A percentile compares a stretch with the other conserved stretches of the same genome.
Evolutionary conservation across 1,140 invertebrate genomes (phyloP).

Genomic region (Samia ricini): DNA sequence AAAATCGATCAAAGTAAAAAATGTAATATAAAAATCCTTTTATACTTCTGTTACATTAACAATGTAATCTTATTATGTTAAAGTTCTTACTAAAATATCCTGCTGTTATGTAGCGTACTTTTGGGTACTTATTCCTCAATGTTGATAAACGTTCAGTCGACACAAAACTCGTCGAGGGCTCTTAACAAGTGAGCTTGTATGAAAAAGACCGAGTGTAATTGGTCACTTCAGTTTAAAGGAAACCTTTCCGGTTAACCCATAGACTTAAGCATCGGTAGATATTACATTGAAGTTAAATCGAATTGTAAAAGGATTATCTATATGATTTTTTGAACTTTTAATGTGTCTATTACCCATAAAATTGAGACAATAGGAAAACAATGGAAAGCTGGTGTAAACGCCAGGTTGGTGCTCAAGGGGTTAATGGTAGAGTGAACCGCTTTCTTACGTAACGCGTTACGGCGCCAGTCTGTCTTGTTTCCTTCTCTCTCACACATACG

Average conservation of each 20-base stretch:
- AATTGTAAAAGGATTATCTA: not conserved
- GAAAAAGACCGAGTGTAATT: conserved; percentile 60
- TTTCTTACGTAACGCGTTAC: no score
- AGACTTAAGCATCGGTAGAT: conserved; percentile 40
- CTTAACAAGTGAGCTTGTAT: conserved; percentile 36
- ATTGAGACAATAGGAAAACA: no score
- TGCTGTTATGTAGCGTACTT: conserved; percentile 31
- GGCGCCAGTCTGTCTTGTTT: no score
- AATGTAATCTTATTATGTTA: not conserved
- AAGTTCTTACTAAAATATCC: conserved; percentile 10
- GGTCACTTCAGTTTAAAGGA: conserved; percentile 66
- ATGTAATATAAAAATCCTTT: not conserved
- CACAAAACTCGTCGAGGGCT: conserved; percentile 40
- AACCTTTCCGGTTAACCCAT: conserved; percentile 54
- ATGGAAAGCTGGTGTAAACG: no score
- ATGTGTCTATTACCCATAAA: no score
- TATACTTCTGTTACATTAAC: not conserved
- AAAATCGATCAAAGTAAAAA: not conserved
- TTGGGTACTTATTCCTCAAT: conserved; percentile 40
- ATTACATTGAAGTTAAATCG: not conserved
- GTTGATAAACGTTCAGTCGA: conserved; percentile 50
- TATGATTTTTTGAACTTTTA: not conserved
- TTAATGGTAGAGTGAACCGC: no score
- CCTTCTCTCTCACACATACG: no score
- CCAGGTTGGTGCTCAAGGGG: no score